Percentiles rank a stretch among this genome's conserved stretches.
phyloP scores from a whole-genome alignment of 2,888 invertebrate species.

The Atherix ibis region DNA sequence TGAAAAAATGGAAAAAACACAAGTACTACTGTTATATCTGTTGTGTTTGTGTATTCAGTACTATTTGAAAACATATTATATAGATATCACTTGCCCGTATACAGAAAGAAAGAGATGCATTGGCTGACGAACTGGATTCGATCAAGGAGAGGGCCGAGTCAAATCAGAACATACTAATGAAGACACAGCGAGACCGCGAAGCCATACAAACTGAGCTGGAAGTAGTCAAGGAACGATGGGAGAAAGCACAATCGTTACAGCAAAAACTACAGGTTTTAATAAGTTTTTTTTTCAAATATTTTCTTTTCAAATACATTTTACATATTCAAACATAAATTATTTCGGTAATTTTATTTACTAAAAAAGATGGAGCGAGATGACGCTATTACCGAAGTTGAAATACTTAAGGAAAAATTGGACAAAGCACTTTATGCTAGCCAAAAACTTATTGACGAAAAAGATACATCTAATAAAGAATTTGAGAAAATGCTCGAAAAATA shows the following conservation, averaged over 20 bases:
- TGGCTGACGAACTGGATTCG: conserved; percentile 65
- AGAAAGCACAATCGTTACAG: conserved; percentile 68
- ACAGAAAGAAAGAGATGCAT: conserved; percentile 76
- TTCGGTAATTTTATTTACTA: neutral
- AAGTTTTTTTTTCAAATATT: neutral
- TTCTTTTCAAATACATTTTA: conserved; percentile 2
- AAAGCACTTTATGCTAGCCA: conserved; percentile 68
- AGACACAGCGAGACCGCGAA: conserved; percentile 72
- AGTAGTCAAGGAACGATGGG: conserved; percentile 73
- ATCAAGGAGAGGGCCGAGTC: conserved; percentile 69
- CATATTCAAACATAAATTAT: no score
- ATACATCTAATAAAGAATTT: conserved; percentile 76
- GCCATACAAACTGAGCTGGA: conserved; percentile 73
- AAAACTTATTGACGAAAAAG: conserved; percentile 76
- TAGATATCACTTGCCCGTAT: conserved; percentile 65
- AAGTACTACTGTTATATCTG: conserved; percentile 39
- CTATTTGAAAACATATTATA: conserved; percentile 15
- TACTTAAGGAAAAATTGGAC: conserved; percentile 78
- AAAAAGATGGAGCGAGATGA: conserved; percentile 80
- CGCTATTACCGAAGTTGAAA: conserved; percentile 67
- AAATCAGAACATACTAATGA: conserved; percentile 63
- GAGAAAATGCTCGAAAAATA: conserved; percentile 86
- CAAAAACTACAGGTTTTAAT: conserved; percentile 73
- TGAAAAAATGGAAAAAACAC: conserved; percentile 79
- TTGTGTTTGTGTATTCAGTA: conserved; percentile 17